Evolutionary conservation across 53 echinoderm and acorn worm genomes (phyloP).

Genomic region (Crossaster papposus): DNA sequence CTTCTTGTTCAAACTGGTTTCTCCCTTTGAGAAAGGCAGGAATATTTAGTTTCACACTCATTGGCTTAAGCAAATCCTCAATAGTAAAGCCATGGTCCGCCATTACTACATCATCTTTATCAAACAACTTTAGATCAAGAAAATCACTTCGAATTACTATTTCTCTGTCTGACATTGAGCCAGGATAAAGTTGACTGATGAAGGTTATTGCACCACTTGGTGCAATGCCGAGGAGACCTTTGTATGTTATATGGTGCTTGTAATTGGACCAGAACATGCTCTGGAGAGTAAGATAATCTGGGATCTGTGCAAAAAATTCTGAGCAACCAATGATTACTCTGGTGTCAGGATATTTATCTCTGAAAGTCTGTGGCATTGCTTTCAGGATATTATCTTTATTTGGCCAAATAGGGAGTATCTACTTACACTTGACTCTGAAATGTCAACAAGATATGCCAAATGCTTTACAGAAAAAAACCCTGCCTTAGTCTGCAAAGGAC

Average conservation of each 20-base stretch:
- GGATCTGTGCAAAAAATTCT: slow-evolving; percentile 50
- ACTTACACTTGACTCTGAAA: slow-evolving; percentile 31
- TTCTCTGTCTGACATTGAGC: slow-evolving; percentile 45
- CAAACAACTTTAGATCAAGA: slow-evolving; percentile 27
- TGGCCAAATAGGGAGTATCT: slow-evolving; percentile 39
- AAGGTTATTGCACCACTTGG: slow-evolving; percentile 53
- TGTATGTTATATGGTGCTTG: slow-evolving; percentile 42
- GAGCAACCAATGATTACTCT: slow-evolving; percentile 48
- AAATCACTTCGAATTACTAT: slow-evolving; percentile 35
- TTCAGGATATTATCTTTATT: slow-evolving; percentile 32
- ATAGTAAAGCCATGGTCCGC: slow-evolving; percentile 38
- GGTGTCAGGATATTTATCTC: slow-evolving; percentile 48
- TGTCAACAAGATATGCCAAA: slow-evolving; percentile 36
- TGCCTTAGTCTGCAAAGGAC: slow-evolving; percentile 38
- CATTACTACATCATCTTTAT: slow-evolving; percentile 46
- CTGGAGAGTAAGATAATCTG: slow-evolving; percentile 30
- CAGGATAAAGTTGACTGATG: slow-evolving; percentile 55
- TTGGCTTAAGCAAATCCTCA: slow-evolving; percentile 24
- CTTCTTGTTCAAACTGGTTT: slow-evolving; percentile 35
- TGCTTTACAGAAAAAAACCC: slow-evolving; percentile 33
- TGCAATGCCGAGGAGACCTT: slow-evolving; percentile 49
- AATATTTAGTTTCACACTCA: slow-evolving; percentile 2
- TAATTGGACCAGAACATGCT: slow-evolving; percentile 46
- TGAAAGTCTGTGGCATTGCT: slow-evolving; percentile 44
- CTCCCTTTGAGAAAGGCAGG: slow-evolving; percentile 21